A percentile compares a stretch with the other conserved stretches of the same genome.
Evolutionary conservation across 2,888 invertebrate genomes (phyloP).

Genomic region (Megastigmus dorsalis): DNA sequence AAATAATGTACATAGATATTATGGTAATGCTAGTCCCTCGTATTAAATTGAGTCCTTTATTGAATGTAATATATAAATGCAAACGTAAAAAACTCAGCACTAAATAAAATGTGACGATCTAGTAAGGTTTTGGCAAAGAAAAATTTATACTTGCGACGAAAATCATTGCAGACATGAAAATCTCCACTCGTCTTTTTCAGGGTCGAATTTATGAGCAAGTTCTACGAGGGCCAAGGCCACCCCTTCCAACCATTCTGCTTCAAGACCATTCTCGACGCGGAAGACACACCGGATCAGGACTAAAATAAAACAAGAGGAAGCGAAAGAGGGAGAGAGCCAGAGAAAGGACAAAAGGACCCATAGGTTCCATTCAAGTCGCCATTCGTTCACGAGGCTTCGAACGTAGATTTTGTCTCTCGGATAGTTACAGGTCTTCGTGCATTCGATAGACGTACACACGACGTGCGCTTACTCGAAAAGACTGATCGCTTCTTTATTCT

Average conservation of each 20-base stretch:
- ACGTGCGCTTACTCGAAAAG: constrained; percentile 34
- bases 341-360: neutral
- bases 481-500: constrained; percentile 39
- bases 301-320: constrained; percentile 1
- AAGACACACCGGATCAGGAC: constrained; percentile 39
- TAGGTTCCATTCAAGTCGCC: neutral
- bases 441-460: constrained; percentile 40
- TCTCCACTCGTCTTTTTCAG: constrained; percentile 71
- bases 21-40: no score
- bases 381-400: neutral
- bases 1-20: no score
- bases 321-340: neutral
- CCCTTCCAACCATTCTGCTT: constrained; percentile 82
- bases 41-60: no score
- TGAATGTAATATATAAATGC: no score
- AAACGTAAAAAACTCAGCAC: no score
- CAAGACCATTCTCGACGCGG: constrained; percentile 69
- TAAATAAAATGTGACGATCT: no score
- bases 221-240: constrained; percentile 82
- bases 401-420: constrained; percentile 12
- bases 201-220: constrained; percentile 87
- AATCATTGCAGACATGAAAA: neutral
- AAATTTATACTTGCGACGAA: no score
- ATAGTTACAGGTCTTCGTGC: constrained; percentile 22
- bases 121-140: no score